phyloP scores from a whole-genome alignment of 2,113 vertebrate species.

The Dasypus novemcinctus region DNA sequence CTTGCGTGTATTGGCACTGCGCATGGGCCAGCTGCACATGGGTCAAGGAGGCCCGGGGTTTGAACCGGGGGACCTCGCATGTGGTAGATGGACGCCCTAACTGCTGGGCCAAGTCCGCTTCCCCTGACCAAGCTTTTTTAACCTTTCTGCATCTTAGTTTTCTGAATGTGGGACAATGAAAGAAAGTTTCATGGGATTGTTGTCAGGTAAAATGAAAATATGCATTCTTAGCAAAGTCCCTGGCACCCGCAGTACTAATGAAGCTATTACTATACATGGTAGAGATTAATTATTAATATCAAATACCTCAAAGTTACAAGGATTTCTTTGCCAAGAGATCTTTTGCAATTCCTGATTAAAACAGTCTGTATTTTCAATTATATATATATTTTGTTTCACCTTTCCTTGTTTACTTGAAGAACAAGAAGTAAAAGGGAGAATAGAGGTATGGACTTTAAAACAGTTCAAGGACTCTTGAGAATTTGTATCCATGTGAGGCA shows the following conservation, averaged over 20 bases:
- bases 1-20: no score
- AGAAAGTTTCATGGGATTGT: neutral
- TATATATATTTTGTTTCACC: constrained; percentile 28
- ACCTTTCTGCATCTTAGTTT: neutral
- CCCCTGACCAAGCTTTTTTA: no score
- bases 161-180: neutral
- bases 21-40: no score
- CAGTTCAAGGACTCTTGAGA: neutral
- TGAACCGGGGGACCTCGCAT: no score
- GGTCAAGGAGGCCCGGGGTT: no score
- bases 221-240: neutral
- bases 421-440: neutral
- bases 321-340: constrained; percentile 27
- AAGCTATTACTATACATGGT: neutral
- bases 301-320: neutral
- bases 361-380: constrained; percentile 10
- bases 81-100: no score
- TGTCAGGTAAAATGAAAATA: constrained; percentile 24
- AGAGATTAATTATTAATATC: constrained; percentile 2
- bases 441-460: neutral
- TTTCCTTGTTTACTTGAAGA: constrained; percentile 58
- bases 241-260: neutral
- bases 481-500: neutral
- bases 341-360: constrained; percentile 2
- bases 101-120: no score